phyloP scores from a whole-genome alignment of 2,888 invertebrate species.

The Nycteola revayana region DNA sequence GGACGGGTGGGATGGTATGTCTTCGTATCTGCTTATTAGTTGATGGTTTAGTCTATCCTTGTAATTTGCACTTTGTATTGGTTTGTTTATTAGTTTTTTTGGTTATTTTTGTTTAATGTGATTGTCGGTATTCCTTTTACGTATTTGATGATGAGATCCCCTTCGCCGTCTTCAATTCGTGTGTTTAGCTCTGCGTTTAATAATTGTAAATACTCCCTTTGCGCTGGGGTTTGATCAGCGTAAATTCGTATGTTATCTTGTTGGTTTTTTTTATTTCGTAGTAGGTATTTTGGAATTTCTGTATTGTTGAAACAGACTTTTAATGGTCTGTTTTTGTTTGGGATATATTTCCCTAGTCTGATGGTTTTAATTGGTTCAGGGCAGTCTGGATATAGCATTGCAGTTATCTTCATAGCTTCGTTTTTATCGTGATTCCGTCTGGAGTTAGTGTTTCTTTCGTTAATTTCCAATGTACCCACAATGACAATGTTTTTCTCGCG shows the following conservation, averaged over 20 bases:
- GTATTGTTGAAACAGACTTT: constrained; percentile 22
- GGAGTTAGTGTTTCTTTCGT: constrained; percentile 6
- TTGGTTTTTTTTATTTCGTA: constrained; percentile 20
- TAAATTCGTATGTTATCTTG: constrained; percentile 19
- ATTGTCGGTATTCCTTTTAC: no score
- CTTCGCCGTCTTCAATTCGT: constrained; percentile 24
- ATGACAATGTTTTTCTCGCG: constrained; percentile 31
- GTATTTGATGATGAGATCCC: constrained; percentile 26
- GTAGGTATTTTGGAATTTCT: constrained; percentile 14
- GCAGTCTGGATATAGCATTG: constrained; percentile 7
- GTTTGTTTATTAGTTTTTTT: constrained; percentile 21
- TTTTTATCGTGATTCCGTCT: constrained; percentile 14
- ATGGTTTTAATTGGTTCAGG: constrained; percentile 20
- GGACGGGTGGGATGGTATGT: no score
- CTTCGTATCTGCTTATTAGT: no score
- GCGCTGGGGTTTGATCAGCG: constrained; percentile 29
- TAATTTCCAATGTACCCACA: constrained; percentile 20
- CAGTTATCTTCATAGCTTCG: constrained; percentile 9
- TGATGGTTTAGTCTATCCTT: no score
- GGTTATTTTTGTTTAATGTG: constrained; percentile 4
- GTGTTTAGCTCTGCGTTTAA: constrained; percentile 21
- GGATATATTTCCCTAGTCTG: constrained; percentile 26
- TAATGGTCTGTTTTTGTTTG: constrained; percentile 19
- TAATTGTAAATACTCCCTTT: constrained; percentile 17
- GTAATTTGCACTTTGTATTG: no score